These are phyloP conservation scores for Semicossyphus pulcher DNA, from an alignment of 2,113 vertebrate species.

Conservation along the genomic window DNA sequence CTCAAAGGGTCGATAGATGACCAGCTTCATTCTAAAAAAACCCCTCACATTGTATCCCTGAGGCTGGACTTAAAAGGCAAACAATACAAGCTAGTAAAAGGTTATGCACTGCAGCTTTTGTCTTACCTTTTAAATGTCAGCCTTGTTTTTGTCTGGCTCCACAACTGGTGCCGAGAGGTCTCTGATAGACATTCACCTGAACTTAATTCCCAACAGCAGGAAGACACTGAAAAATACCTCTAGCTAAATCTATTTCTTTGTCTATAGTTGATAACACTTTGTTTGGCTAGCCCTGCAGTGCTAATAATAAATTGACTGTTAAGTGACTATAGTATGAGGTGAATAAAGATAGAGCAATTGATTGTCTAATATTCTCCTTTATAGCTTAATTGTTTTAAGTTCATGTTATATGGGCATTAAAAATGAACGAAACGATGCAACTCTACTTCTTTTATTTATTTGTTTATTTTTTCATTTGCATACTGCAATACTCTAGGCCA, in stretches of 20 bases:
- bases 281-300: background rate
- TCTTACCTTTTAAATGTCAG: constrained; percentile 61
- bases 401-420: too few species aligned
- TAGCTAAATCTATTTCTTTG: constrained; percentile 2
- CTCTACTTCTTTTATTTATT: too few species aligned
- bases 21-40: too few species aligned
- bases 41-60: background rate
- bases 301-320: background rate
- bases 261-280: constrained; percentile 5
- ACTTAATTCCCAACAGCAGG: constrained; percentile 24
- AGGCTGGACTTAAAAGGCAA: constrained; percentile 12
- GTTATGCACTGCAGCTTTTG: constrained; percentile 40
- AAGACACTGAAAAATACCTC: constrained; percentile 45
- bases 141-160: constrained; percentile 52
- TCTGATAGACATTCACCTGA: constrained; percentile 27
- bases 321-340: constrained; percentile 1
- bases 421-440: too few species aligned
- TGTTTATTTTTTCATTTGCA: constrained; percentile 3
- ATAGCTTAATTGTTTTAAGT: too few species aligned
- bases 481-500: background rate
- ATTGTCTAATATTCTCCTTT: too few species aligned
- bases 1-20: constrained; percentile 2
- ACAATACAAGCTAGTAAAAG: constrained; percentile 41
- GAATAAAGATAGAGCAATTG: constrained; percentile 3
- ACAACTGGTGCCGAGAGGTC: constrained; percentile 34